A percentile compares a stretch with the other conserved stretches of the same genome.
phyloP scores from a whole-genome alignment of 2,113 vertebrate genomes.

The Podilymbus podiceps region DNA sequence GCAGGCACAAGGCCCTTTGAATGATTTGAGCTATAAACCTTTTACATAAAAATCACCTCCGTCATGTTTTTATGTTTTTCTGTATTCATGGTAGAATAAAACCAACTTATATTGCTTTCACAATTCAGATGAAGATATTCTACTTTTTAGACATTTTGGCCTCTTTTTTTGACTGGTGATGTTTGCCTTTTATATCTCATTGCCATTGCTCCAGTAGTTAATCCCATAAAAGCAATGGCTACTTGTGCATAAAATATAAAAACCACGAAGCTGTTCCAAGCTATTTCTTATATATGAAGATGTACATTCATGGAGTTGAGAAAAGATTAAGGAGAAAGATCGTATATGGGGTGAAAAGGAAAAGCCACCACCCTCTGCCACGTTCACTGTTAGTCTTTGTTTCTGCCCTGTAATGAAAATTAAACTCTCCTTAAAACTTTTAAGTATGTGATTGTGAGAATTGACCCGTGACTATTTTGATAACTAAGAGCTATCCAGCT shows the following conservation, averaged over 20 bases:
- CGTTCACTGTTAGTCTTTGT: not conserved
- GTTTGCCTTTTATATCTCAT: constrained; percentile 7
- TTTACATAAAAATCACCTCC: constrained; percentile 33
- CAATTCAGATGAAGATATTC: constrained; percentile 5
- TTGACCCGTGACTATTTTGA: not conserved
- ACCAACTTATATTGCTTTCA: constrained; percentile 37
- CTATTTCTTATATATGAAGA: not conserved
- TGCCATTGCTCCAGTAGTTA: constrained; percentile 29
- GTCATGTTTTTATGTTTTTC: constrained; percentile 6
- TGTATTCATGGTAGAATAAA: constrained; percentile 11
- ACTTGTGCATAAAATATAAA: constrained; percentile 38
- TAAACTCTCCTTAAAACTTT: not conserved
- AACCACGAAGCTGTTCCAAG: not conserved
- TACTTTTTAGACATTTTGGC: constrained; percentile 23
- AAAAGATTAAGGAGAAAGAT: not conserved
- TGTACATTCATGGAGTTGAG: not conserved
- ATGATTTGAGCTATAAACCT: not conserved
- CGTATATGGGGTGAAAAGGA: not conserved
- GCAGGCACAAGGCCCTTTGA: not conserved
- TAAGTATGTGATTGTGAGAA: not conserved
- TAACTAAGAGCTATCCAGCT: not conserved
- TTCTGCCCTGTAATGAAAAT: not conserved
- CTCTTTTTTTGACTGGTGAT: constrained; percentile 39
- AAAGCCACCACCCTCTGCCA: accelerated
- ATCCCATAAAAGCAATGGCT: constrained; percentile 35